A percentile compares a stretch with the other conserved stretches of the same genome.
Evolutionary conservation across 2,113 vertebrate genomes (phyloP).

Genomic region (Sterrhoptilus dennistouni): DNA sequence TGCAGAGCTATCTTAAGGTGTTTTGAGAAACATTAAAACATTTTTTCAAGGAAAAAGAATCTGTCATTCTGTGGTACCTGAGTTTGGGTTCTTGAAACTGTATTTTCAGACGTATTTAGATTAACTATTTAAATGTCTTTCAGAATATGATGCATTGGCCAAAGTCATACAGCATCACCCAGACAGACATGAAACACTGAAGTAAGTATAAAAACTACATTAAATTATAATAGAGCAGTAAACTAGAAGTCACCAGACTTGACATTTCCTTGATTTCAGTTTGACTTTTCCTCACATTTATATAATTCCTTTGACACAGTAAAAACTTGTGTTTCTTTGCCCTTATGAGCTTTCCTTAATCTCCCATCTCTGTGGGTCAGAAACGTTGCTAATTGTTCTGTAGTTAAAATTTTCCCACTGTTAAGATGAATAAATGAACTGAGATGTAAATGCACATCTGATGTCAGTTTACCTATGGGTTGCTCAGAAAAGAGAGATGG

Average conservation of each 20-base stretch:
- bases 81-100: not conserved
- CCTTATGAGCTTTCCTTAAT: not conserved
- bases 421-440: not conserved
- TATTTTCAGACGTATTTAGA: not conserved
- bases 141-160: constrained; percentile 97
- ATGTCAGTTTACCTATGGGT: not conserved
- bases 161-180: constrained; percentile 98
- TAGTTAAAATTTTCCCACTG: not conserved
- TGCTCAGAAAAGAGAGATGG: not conserved
- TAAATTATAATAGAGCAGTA: not conserved
- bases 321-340: not conserved
- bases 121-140: constrained; percentile 35
- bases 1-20: not conserved
- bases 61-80: not conserved
- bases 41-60: not conserved
- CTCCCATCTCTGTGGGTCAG: not conserved
- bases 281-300: not conserved
- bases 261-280: not conserved
- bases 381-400: not conserved
- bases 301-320: not conserved
- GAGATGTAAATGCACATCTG: not conserved
- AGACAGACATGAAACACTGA: constrained; percentile 93
- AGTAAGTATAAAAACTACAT: constrained; percentile 78
- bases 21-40: not conserved
- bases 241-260: not conserved